Conservation (phyloP, 2,888 invertebrate genomes). For the Tanypteryx hageni region DNA sequence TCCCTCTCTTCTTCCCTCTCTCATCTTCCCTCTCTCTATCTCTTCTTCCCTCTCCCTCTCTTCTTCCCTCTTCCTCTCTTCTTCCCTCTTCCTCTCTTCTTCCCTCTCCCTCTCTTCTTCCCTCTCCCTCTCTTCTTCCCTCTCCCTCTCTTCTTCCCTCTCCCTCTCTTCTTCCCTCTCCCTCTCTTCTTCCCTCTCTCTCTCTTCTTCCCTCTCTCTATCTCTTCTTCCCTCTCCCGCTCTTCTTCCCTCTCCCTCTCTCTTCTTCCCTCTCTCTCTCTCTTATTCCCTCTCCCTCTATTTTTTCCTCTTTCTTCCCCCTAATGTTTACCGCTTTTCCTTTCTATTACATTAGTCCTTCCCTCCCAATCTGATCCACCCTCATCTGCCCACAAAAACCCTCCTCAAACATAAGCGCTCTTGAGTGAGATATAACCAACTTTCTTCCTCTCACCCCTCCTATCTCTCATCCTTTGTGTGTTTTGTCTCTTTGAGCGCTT, state of each 20-base stretch:
- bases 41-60: background rate
- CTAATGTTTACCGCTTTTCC: conserved; percentile 24
- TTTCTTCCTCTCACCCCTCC: background rate
- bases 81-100: background rate
- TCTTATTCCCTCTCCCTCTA: background rate
- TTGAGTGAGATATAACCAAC: background rate
- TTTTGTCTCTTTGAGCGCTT: too few relatives aligned
- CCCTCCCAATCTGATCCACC: background rate
- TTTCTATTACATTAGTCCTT: background rate
- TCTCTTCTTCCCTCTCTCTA: background rate
- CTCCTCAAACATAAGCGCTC: conserved; percentile 17
- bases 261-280: background rate
- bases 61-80: background rate
- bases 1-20: background rate
- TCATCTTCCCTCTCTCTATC: background rate
- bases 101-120: background rate
- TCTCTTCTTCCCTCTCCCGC: background rate
- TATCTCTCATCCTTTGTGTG: background rate
- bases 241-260: background rate
- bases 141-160: background rate
- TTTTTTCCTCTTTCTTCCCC: background rate
- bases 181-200: background rate
- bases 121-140: background rate
- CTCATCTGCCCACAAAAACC: background rate
- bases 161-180: background rate